Base-by-base conservation (phyloP, 2,888 invertebrate species). In the Phengaris alcon region DNA sequence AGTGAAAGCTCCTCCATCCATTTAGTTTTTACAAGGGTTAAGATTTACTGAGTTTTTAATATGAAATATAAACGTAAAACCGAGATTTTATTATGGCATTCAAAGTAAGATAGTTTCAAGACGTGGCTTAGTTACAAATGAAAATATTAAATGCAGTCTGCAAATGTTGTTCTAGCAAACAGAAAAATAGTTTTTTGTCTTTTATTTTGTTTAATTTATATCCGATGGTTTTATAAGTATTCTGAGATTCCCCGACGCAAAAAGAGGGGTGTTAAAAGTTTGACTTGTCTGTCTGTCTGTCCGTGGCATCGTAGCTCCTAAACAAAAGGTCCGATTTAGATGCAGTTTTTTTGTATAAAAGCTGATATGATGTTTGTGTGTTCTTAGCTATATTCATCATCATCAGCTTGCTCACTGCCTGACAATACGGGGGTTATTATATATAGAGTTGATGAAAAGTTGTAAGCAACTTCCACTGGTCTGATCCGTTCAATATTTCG, bases 11-110 rank as follows among this genome's bases (percentile, higher is more conserved):
- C 77, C 75, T 78, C 78, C 77, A 77, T 79, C 75, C 76, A 76
- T 78, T 78, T 77, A 79, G 75, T 78, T 78, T 68, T 77, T 80
- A 79, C 77, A 77, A 75, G 76, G 74, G 77, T 76, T 74, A 69
- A 73, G 72, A 76, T 68, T 73, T 72, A 72, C 72, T 54, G 72
- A 54, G 72, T 72, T 72, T 72, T 72, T 72, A 72, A 72, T 72
- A 54, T 72, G 72, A 72, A 72, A 72, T 72, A 72, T 72, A 54
- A 72, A 54, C 72, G 72, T 72, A 54, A 72, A 72, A 72, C 72
- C 22, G 72, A 72, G 72, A 72, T 84, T 84, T 82, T 78, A 77
- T 82, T 78, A 77, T 79, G 79, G 78, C 79, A 82, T 82, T 83
- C 80, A 72, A 72, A 72, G 54, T 72, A 54, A 22, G 22, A 52